phyloP scores from a whole-genome alignment of 2,888 invertebrate species.

The Pachycephus smyrnensis region DNA sequence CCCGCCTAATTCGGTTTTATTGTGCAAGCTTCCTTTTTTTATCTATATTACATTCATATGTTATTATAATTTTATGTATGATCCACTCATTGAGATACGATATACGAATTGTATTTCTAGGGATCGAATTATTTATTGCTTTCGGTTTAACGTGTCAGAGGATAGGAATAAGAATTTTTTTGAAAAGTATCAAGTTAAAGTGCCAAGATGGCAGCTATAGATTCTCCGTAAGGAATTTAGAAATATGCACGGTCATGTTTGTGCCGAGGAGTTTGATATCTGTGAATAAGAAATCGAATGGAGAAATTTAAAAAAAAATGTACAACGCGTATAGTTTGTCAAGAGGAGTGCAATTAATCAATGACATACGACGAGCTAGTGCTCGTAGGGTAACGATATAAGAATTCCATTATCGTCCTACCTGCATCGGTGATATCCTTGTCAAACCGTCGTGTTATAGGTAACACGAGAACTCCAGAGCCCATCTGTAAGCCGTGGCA shows the following conservation, averaged over 20 bases:
- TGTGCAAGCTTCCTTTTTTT: no score
- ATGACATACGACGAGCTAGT: background rate
- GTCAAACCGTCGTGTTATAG: constrained; percentile 34
- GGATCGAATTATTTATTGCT: background rate
- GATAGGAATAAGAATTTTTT: background rate
- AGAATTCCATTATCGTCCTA: constrained; percentile 26
- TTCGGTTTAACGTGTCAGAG: background rate
- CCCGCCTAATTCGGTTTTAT: no score
- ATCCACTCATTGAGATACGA: no score
- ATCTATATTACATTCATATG: no score
- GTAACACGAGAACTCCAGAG: constrained; percentile 67
- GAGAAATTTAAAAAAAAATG: no score
- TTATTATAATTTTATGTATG: no score
- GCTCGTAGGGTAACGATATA: no score
- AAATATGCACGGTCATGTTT: background rate
- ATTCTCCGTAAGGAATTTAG: background rate
- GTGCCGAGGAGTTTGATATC: background rate
- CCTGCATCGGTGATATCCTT: constrained; percentile 39
- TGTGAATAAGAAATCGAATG: background rate
- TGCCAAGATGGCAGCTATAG: background rate
- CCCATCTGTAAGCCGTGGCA: constrained; percentile 80
- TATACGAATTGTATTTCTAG: no score
- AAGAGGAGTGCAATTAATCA: background rate
- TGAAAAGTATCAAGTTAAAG: background rate
- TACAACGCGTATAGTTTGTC: background rate